These are phyloP conservation scores for Pelochelys cantorii DNA, from an alignment of 2,797 vertebrate species.

Conservation along the genomic window DNA sequence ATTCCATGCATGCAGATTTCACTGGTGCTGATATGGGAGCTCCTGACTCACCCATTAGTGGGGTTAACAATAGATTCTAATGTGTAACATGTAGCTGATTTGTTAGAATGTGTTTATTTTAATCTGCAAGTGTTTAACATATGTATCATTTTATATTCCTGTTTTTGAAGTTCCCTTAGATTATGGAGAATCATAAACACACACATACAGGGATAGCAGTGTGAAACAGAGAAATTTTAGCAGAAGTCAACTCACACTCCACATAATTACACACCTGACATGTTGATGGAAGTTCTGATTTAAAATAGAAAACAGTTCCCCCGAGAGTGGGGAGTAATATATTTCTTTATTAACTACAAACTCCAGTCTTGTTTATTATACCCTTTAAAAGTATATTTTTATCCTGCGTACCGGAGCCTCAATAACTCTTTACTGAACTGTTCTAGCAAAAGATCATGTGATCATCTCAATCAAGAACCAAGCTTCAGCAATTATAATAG, in stretches of 20 bases:
- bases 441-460: conserved; percentile 35
- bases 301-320: background rate
- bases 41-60: background rate
- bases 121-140: background rate
- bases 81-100: conserved; percentile 5
- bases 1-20: background rate
- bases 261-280: background rate
- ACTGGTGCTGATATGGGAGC: background rate
- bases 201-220: background rate
- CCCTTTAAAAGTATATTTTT: background rate
- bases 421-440: conserved; percentile 27
- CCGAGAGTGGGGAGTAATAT: background rate
- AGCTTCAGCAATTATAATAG: conserved; percentile 19
- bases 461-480: background rate
- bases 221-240: background rate
- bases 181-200: background rate
- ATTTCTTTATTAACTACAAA: conserved; percentile 25
- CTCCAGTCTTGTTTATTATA: background rate
- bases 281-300: background rate
- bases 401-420: background rate
- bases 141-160: background rate
- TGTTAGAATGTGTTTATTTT: background rate
- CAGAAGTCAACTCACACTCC: rapidly evolving
- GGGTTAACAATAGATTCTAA: conserved; percentile 1
- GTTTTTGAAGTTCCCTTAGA: background rate